Conservation (phyloP, 2,113 vertebrate genomes). For the Otolemur garnettii region DNA sequence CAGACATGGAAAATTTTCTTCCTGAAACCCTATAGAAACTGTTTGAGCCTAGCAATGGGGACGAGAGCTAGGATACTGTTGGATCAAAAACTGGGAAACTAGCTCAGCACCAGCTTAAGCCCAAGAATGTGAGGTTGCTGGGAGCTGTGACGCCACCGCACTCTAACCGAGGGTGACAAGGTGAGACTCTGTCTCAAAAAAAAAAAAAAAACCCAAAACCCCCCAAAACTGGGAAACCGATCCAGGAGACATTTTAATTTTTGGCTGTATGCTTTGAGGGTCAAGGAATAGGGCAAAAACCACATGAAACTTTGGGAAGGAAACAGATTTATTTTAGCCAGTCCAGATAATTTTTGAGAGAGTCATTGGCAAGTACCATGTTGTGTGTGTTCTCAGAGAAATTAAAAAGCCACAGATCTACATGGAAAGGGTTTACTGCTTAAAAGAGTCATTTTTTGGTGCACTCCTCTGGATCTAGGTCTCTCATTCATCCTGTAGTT, state of each 20-base stretch:
- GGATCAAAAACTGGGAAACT: slow-evolving; percentile 35
- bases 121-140: no score
- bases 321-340: slow-evolving; percentile 62
- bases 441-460: background rate
- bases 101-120: background rate
- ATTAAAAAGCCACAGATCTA: background rate
- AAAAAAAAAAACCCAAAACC: no score
- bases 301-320: slow-evolving; percentile 44
- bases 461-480: background rate
- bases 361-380: slow-evolving; percentile 29
- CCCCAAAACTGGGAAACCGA: slow-evolving; percentile 25
- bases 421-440: slow-evolving; percentile 1
- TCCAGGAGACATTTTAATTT: slow-evolving; percentile 59
- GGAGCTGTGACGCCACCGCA: no score
- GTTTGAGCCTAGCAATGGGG: background rate
- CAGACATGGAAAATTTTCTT: slow-evolving; percentile 70
- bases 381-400: slow-evolving; percentile 1
- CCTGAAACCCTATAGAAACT: slow-evolving; percentile 43
- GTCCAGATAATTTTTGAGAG: slow-evolving; percentile 38
- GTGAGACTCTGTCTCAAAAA: no score
- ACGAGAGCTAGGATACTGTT: background rate
- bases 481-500: background rate
- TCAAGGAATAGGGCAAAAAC: slow-evolving; percentile 35
- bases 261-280: slow-evolving; percentile 34
- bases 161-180: no score